These are phyloP conservation scores for Seriola rivoliana DNA, from an alignment of 2,113 vertebrate species.

Conservation along the genomic window DNA sequence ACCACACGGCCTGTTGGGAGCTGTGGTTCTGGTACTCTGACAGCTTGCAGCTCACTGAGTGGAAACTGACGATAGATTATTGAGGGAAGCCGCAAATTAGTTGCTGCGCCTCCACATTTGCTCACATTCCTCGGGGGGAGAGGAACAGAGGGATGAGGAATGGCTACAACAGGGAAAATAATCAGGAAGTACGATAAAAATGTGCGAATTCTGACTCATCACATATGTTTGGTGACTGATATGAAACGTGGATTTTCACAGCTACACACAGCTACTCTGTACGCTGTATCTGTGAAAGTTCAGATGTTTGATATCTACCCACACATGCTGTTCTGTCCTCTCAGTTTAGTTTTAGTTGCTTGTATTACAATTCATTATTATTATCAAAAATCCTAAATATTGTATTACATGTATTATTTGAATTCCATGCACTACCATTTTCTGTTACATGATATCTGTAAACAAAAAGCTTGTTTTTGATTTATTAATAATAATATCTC, in stretches of 20 bases:
- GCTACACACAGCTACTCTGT: background rate
- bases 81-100: slow-evolving; percentile 73
- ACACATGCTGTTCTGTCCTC: background rate
- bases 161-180: background rate
- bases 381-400: background rate
- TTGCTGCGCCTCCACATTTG: slow-evolving; percentile 51
- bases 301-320: background rate
- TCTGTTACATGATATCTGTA: background rate
- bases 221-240: background rate
- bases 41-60: slow-evolving; percentile 55
- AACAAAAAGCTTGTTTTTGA: background rate
- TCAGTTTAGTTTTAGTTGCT: background rate
- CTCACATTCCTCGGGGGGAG: slow-evolving; percentile 32
- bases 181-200: background rate
- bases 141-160: slow-evolving; percentile 12
- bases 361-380: background rate
- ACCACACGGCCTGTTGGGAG: slow-evolving; percentile 67
- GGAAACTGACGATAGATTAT: slow-evolving; percentile 67
- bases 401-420: background rate
- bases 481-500: background rate
- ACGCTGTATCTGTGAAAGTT: background rate
- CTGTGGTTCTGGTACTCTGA: slow-evolving; percentile 59
- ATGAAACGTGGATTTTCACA: background rate
- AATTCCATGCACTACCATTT: background rate
- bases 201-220: background rate